Base-by-base conservation (phyloP, 2,797 vertebrate genomes). In the Lutjanus campechanus region DNA sequence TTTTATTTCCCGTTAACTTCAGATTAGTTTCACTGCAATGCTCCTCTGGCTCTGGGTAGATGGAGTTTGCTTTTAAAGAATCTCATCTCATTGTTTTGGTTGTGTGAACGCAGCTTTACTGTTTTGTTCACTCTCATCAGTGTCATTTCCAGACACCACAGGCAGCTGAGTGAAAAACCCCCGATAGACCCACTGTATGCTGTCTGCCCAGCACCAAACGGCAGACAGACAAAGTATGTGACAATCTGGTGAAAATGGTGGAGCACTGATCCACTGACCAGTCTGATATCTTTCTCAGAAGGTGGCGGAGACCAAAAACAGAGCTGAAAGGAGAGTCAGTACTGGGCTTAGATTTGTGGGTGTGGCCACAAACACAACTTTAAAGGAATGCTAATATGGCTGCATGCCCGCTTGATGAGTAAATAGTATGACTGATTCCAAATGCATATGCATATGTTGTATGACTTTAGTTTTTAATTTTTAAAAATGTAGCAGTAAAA, bases 21-120 rank as follows among this genome's bases (percentile, higher is more conserved):
- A 22, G 17, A 73, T 56, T 29, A 68, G 29, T 72, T n/a, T 44
- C 60, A 58, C 43, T 68, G 47, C 58, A 69, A 20, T 25, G 41
- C 63, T 56, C 29, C 5, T 36, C 29, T 36, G 29, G 29, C 29
- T 36, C 29, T 36, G 29, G 29, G 29, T 36, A 41, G 29, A 50
- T 8, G 5, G 13, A 51, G 12, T 40, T 19, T 22, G 4, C 64
- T 47, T 25, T 29, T 43, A 69, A 41, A 19, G 61, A 20, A 68
- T 53, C 40, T 51, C n/a, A 47, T 29, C 19, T 50, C 29, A 11
- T 10, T 71, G 69, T 71, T 40, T 40, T 50, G 17, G 2, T 46
- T 50, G 20, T 19, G 10, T 3, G 0, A n/a, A 13, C 1, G 15
- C n/a, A 61, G 10, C 53, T 49, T 61, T 16, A 6, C 51, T 54